These are phyloP conservation scores for Cataglyphis altisquamis DNA, from an alignment of 2,888 invertebrate species.

Conservation along the genomic window DNA sequence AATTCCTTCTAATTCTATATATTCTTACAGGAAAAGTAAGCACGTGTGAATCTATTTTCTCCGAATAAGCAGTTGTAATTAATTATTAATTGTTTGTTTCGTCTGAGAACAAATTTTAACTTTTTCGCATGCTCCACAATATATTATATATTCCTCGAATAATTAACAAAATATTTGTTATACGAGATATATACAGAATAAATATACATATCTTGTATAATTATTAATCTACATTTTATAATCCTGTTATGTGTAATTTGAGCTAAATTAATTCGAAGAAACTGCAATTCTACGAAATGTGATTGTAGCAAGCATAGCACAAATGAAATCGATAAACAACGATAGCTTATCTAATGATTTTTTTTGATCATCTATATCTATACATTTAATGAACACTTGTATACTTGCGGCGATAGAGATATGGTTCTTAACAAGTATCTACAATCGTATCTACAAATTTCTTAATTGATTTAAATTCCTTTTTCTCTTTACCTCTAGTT, in stretches of 20 bases:
- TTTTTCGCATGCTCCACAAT: background rate
- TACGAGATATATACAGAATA: background rate
- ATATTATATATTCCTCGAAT: background rate
- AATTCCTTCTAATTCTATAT: background rate
- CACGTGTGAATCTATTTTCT: background rate
- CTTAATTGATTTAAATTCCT: background rate
- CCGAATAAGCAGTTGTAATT: background rate
- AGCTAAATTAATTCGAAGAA: constrained; percentile 20
- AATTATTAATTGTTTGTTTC: background rate
- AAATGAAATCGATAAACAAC: constrained; percentile 45
- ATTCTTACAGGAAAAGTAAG: background rate
- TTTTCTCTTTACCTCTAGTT: background rate
- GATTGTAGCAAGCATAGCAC: background rate
- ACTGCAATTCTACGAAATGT: constrained; percentile 19
- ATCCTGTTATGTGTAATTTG: background rate
- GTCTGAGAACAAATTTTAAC: background rate
- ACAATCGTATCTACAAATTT: background rate
- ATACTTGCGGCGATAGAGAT: background rate
- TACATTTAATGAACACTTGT: background rate
- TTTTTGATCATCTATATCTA: constrained; percentile 17
- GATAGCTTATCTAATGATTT: constrained; percentile 48
- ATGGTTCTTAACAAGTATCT: background rate
- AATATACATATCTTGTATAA: background rate
- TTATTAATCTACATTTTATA: background rate
- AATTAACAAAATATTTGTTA: background rate